Conservation (phyloP, 2,113 vertebrate genomes). For the Lophius piscatorius region DNA sequence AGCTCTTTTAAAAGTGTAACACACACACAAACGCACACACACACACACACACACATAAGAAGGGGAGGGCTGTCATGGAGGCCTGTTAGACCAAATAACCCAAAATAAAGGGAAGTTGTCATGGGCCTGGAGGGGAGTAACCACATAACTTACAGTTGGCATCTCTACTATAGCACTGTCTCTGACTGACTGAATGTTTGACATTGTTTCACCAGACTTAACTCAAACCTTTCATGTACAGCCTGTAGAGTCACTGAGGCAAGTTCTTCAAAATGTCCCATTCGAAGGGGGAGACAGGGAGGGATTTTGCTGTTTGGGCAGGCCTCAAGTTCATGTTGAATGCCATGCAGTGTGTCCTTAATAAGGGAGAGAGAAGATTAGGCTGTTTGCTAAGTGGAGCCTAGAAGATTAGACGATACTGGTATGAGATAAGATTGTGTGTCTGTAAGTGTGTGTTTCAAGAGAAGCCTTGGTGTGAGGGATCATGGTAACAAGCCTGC, state of each 20-base stretch:
- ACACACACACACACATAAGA: conserved; percentile 20
- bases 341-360: conserved; percentile 61
- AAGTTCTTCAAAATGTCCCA: conserved; percentile 37
- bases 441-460: conserved; percentile 39
- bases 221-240: conserved; percentile 15
- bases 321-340: conserved; percentile 57
- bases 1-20: conserved; percentile 37
- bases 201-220: conserved; percentile 49
- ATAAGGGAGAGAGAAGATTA: conserved; percentile 67
- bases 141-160: conserved; percentile 31
- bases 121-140: conserved; percentile 18
- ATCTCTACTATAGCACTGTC: conserved; percentile 28
- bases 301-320: conserved; percentile 38
- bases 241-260: conserved; percentile 39
- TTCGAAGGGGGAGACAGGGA: conserved; percentile 16
- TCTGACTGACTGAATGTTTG: conserved; percentile 57
- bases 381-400: conserved; percentile 55
- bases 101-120: conserved; percentile 43
- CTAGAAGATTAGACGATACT: conserved; percentile 55
- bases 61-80: conserved; percentile 22
- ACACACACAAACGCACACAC: conserved; percentile 20
- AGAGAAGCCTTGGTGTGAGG: conserved; percentile 8
- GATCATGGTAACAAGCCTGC: conserved; percentile 19
- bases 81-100: conserved; percentile 26
- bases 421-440: conserved; percentile 57